A percentile compares a stretch with the other conserved stretches of the same genome.
Evolutionary conservation across 1,140 invertebrate genomes (phyloP).

Genomic region (Patella vulgata): DNA sequence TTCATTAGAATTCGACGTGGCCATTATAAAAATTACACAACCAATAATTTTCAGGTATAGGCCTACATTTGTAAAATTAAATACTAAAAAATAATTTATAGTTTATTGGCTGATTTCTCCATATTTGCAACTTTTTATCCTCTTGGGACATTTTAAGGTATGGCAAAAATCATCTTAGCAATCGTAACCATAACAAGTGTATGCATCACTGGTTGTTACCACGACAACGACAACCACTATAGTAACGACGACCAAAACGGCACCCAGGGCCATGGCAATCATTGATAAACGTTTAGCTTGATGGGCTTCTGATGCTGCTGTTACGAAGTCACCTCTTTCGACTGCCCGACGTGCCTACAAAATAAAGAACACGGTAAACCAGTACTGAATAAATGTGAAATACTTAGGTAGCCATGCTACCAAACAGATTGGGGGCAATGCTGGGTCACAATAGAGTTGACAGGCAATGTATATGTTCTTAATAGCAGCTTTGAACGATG

Average conservation of each 20-base stretch:
- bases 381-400: not conserved
- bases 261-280: slow-evolving; percentile 6
- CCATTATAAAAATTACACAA: too few relatives aligned
- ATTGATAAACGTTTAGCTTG: slow-evolving; percentile 12
- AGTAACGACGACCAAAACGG: not conserved
- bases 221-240: slow-evolving; percentile 14
- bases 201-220: not conserved
- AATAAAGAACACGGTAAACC: not conserved
- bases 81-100: too few relatives aligned
- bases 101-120: too few relatives aligned
- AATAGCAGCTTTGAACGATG: too few relatives aligned
- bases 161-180: too few relatives aligned
- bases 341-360: slow-evolving; percentile 11
- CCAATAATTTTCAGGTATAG: too few relatives aligned
- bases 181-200: too few relatives aligned
- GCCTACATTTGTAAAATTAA: too few relatives aligned
- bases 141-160: too few relatives aligned
- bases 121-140: too few relatives aligned
- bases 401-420: not conserved
- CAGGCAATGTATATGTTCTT: not conserved
- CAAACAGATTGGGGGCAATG: not conserved
- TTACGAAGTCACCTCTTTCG: slow-evolving; percentile 6
- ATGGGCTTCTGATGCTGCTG: not conserved
- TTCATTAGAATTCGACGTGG: too few relatives aligned
- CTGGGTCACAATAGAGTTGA: not conserved